Evolutionary conservation across 37 sponge, comb jelly and placozoan genomes (phyloP).

Genomic region (Haliclona indistincta): DNA sequence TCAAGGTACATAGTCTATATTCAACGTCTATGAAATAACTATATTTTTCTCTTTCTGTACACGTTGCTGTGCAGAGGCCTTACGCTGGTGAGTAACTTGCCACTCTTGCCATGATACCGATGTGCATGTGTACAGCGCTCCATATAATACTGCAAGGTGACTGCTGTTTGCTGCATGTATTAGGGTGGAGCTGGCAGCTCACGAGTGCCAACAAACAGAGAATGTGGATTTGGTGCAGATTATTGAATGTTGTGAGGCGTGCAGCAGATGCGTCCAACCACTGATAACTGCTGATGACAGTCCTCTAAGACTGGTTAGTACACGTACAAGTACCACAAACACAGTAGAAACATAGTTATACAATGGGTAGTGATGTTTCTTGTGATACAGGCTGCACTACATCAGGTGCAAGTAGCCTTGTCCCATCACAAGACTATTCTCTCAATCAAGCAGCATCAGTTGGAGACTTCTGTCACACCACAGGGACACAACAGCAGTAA

Average conservation of each 20-base stretch:
- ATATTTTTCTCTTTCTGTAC: not conserved
- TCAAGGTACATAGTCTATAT: slow-evolving; percentile 12
- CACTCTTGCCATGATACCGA: not conserved
- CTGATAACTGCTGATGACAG: slow-evolving; percentile 18
- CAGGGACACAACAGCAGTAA: not conserved
- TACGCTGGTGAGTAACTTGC: slow-evolving; percentile 8
- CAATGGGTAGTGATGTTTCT: not conserved
- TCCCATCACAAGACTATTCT: slow-evolving; percentile 11
- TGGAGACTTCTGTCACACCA: not conserved
- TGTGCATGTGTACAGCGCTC: not conserved
- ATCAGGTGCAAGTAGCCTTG: slow-evolving; percentile 19
- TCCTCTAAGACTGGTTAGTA: slow-evolving; percentile 12
- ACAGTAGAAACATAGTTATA: not conserved
- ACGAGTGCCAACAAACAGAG: slow-evolving; percentile 34
- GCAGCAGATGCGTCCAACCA: not conserved
- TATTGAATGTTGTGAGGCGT: not conserved
- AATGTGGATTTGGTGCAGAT: slow-evolving; percentile 27
- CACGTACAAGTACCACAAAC: not conserved
- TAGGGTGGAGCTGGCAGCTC: slow-evolving; percentile 23
- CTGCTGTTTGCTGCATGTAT: not conserved
- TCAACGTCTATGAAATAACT: not conserved
- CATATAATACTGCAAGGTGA: not conserved
- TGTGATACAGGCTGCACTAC: slow-evolving; percentile 13
- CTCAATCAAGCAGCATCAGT: slow-evolving; percentile 18
- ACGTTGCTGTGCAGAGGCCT: slow-evolving; percentile 7